Evolutionary conservation across 2,113 vertebrate genomes (phyloP).

Genomic region (Hyperoodon ampullatus): DNA sequence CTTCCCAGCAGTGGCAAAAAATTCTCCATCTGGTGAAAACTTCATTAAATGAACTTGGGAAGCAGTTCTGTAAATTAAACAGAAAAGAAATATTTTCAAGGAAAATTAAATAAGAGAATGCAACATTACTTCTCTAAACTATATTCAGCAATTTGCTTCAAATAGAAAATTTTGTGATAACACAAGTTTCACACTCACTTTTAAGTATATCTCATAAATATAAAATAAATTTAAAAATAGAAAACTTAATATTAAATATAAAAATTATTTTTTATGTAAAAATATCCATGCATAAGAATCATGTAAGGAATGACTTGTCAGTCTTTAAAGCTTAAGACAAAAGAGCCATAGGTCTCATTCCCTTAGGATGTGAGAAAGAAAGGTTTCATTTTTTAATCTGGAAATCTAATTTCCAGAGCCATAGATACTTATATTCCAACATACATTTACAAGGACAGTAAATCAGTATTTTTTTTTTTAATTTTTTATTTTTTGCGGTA

Average conservation of each 20-base stretch:
- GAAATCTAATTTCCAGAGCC: constrained; percentile 28
- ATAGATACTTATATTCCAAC: background rate
- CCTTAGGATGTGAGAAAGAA: background rate
- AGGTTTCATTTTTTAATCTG: constrained; percentile 5
- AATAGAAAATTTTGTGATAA: background rate
- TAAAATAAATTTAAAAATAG: background rate
- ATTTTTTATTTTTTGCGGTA: too few species aligned
- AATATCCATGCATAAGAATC: background rate
- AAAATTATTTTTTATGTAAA: background rate
- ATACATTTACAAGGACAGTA: constrained; percentile 12
- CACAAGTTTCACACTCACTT: background rate
- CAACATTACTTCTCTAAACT: background rate
- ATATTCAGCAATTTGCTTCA: background rate
- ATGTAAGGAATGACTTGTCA: background rate
- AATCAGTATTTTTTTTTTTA: too few species aligned
- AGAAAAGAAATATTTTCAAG: constrained; percentile 41
- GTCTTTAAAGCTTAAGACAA: constrained; percentile 17
- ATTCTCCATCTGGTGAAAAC: constrained; percentile 97
- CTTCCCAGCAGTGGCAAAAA: constrained; percentile 98
- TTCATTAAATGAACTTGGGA: constrained; percentile 94
- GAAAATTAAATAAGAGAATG: background rate
- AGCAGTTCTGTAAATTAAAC: constrained; percentile 89
- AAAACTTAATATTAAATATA: background rate
- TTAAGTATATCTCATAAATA: background rate
- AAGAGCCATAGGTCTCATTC: background rate